Base-by-base conservation (phyloP, 1,140 invertebrate genomes). In the Phocides pigmalion region DNA sequence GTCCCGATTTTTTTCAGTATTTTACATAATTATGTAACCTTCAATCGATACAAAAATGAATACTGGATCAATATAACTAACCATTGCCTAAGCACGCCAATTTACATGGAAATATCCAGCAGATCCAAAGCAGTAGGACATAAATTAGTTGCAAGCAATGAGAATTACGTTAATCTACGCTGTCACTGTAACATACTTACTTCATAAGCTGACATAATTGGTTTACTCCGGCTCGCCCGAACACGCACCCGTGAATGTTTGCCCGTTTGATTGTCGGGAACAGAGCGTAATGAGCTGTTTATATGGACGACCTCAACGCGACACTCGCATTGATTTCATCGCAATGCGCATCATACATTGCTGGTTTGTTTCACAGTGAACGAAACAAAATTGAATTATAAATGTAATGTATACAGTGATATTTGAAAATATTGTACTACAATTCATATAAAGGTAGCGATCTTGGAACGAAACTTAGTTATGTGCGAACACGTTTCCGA, bases 401-500 rank as follows among this genome's bases (percentile, higher is more conserved):
- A 22, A 3, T 5, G 20, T 46, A 35, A 39, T 32, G 22, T 28
- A 41, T 58, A 11, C 0, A 12, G 22, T 25, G 15, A 5, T 9
- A 42, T 25, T 14, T 44, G n/a, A 42, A 14, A 42, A 8, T 16
- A 5, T 42, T 32, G 25, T 6, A 58, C 12, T 9, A 25, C n/a
- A 44, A 28, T 42, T 49, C 14, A 14, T 19, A 49, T 25, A 19
- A 28, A 22, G 15, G 20, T 42, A 28, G 41, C 17, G 39, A 44
- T 44, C 41, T 58, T 39, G 37, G 14, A 50, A 32, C 44, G 49
- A 44, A 63, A 42, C 49, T 19, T 61, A 16, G 47, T 66, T 66
- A 66, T 66, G 64, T 61, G 20, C 20, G 56, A 20, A 42, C 64
- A 66, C 64, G 64, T 66, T 51, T 15, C 19, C 9, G 47, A 42